Base-by-base conservation (phyloP, 2,113 vertebrate species). In the Tupaia chinensis region DNA sequence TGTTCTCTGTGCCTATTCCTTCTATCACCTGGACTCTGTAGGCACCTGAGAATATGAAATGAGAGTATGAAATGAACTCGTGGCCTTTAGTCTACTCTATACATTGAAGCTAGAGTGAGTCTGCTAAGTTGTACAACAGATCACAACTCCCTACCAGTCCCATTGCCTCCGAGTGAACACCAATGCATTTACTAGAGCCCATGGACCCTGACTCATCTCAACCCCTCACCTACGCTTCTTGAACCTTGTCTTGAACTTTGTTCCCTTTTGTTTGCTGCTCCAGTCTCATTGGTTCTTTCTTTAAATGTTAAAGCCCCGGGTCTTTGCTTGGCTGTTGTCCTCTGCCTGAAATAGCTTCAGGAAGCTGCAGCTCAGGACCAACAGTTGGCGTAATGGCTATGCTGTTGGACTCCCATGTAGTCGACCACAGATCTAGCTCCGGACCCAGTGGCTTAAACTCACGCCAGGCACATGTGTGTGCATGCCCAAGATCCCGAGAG, bases 71-170 rank as follows among this genome's bases (percentile, higher is more conserved):
- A 53, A 22, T 3, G 20, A 5, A 0, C 16, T 6, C 22, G 7
- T 1, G 0, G 12, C 58, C 29, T 58, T n/a, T 32, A 14, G 22
- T 74, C 8, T 61, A 0, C 25, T 70, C 44, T 72, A 3, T 0
- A 58, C 32, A 4, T 1, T 4, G 53, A 74, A 84, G 32, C 22
- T 20, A n/a, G 34, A 19, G 16, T 22, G 34, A 12, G 9, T 34
- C 34, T 11, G 14, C 60, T 86, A 53, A 80, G 20, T 22, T 12
- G 6, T 23, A 11, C 16, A 23, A 14, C 23, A 17, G 22, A 69
- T 32, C 20, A 6, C n/a, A 29, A 3, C 65, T 3, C 9, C 61
- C 29, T 17, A 17, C 13, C 0, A 12, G 54, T 9, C 34, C 29
- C 2, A 0, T 5, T 7, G 1, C 12, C 61, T 60, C 61, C 54